phyloP scores from a whole-genome alignment of 2,113 vertebrate species.

The Pongo abelii region DNA sequence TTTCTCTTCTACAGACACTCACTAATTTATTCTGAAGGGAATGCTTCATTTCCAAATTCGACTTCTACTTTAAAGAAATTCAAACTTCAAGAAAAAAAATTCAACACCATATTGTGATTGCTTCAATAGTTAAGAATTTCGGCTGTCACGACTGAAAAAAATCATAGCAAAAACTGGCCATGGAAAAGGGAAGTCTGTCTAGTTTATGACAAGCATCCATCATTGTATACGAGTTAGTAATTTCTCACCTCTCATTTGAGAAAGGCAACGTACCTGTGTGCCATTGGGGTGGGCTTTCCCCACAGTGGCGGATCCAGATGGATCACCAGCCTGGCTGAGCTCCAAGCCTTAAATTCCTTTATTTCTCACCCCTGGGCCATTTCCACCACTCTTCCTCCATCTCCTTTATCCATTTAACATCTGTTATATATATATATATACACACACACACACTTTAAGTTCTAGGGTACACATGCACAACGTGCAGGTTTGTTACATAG shows the following conservation, averaged over 20 bases:
- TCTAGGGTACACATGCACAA: no score
- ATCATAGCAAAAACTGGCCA: slow-evolving; percentile 25
- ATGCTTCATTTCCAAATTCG: slow-evolving; percentile 48
- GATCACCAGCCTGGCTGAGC: background rate
- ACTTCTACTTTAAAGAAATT: slow-evolving; percentile 48
- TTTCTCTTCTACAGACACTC: slow-evolving; percentile 31
- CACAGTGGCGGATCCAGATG: accelerated
- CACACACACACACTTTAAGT: no score
- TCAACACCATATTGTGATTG: background rate
- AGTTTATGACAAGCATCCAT: background rate
- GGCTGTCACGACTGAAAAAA: slow-evolving; percentile 34
- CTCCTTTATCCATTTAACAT: background rate
- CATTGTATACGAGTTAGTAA: background rate
- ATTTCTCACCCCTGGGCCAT: accelerated
- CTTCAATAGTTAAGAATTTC: slow-evolving; percentile 38
- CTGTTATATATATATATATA: no score
- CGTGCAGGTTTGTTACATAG: no score
- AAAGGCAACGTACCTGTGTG: background rate
- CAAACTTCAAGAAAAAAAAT: slow-evolving; percentile 12
- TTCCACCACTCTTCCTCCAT: background rate
- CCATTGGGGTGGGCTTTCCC: background rate
- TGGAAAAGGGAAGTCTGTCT: background rate
- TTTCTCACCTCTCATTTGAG: background rate
- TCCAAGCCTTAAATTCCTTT: background rate
- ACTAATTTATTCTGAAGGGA: slow-evolving; percentile 61